Evolutionary conservation across 2,113 vertebrate genomes (phyloP), one percentile per base, ranked within the genome.

Genomic region (Empidonax alnorum): DNA sequence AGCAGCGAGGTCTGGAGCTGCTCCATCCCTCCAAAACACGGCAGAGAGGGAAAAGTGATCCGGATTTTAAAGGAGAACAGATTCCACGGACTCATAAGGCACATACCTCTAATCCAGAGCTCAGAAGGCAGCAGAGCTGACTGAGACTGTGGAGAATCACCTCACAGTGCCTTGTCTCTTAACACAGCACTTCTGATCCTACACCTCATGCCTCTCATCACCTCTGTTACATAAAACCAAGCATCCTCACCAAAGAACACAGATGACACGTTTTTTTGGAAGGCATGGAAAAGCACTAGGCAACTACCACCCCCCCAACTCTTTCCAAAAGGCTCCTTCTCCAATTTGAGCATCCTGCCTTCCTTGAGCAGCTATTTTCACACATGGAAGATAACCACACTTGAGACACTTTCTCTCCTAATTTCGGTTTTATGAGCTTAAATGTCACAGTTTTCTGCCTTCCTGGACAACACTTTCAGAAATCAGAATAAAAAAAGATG

Each of bases 401-500:
- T 74, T 44, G 19, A 86, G 59, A 91, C n/a, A 78, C 15, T 20
- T 46, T 69, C 80, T 69, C 78, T 65, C 79, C 58, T 74, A 28
- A 79, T 96, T 95, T 79, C 87, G 90, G 63, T 71, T 81, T 88
- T 67, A 39, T 6, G n/a, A 83, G 72, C 72, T 90, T 63, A 87
- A 89, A 77, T 37, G 44, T 83, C 80, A 85, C 53, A 35, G 39
- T 55, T 80, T 88, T 93, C 79, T 88, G 63, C 87, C 65, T 93
- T 92, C 85, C 72, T 65, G 88, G 83, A 93, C 65, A 83, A 71
- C 59, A 71, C 53, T 68, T 96, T 35, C 85, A 90, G 79, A 28
- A 84, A 44, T 22, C 11, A 69, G 47, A 89, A 87, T 71, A 22
- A 86, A 83, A 93, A 68, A 58, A 33, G 7, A 41, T 15, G 12